Base-by-base conservation (phyloP, 2,113 vertebrate species). In the Xenus cinereus region DNA sequence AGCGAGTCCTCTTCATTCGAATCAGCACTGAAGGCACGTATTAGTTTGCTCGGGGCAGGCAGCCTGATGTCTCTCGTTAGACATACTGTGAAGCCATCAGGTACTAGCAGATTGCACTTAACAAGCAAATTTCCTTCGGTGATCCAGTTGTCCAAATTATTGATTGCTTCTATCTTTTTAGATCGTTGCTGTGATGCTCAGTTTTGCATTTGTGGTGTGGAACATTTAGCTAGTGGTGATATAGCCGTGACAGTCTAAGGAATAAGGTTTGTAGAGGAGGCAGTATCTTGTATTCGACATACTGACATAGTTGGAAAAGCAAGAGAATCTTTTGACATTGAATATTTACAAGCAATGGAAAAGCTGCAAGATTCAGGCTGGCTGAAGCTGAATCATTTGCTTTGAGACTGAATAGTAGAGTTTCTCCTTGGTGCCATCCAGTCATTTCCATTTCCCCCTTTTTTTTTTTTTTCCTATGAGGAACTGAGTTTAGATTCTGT, bases 1-100 rank as follows among this genome's bases (percentile, higher is more conserved):
- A 16, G 10, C 0, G 11, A 57, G 39, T 35, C 30, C 2, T 27
- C 48, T 41, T 48, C 21, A 3, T 53, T 43, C 4, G 1, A 0
- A 7, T 15, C 19, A 2, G 6, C 35, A 6, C 39, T 9, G 17
- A 12, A 35, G 63, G 28, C 33, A 4, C 4, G 1, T 20, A 12
- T 24, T 41, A 20, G n/a, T 69, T 74, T 64, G 53, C 50, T 14
- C 3, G 4, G 21, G 33, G n/a, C 41, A 54, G 67, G 74, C 54
- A 69, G 48, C 53, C 46, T 54, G 5, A 1, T 2, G 27, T 15
- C 56, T 68, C 46, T 89, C 26, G 2, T 15, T 5, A 41, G 46
- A 12, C 3, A 2, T 23, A 3, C 0, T 9, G 13, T 18, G 48
- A 12, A 56, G 54, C 41, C 41, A 4, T 73, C 33, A 62, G 56